phyloP scores from a whole-genome alignment of 2,888 invertebrate genomes.

The Heterodera filipjevi region DNA sequence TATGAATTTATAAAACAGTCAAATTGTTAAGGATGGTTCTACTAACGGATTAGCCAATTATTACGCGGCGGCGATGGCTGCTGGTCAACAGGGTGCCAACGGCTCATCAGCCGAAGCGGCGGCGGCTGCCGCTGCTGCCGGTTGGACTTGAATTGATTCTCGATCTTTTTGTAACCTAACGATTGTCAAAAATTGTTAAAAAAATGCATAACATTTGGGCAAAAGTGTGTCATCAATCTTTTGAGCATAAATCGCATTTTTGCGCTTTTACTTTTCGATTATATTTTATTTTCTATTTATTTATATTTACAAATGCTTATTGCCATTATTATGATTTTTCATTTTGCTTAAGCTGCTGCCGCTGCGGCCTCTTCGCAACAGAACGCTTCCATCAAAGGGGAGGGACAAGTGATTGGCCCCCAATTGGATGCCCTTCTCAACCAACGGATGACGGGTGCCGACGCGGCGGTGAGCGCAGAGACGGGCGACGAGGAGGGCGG shows the following conservation, averaged over 20 bases:
- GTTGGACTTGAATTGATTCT: neutral
- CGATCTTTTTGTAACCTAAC: neutral
- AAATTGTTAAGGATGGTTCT: neutral
- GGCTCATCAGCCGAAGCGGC: neutral
- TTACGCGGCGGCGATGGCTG: neutral
- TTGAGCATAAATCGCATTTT: neutral
- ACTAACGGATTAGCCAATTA: constrained; percentile 16
- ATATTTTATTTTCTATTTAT: neutral
- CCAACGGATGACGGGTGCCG: neutral
- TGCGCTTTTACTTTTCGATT: neutral
- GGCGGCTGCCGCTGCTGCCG: constrained; percentile 4
- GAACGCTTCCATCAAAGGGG: neutral
- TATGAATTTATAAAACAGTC: neutral
- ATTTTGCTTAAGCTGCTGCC: neutral
- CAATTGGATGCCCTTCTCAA: constrained; percentile 7
- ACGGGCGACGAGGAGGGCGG: neutral
- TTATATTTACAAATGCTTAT: neutral
- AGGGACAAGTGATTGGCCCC: neutral
- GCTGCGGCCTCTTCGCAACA: neutral
- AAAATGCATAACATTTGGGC: neutral
- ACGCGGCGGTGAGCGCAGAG: neutral
- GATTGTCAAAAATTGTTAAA: neutral
- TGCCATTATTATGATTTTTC: neutral
- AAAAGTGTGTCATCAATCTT: neutral
- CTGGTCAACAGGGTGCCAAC: neutral